Base-by-base conservation (phyloP, 1,140 invertebrate species). In the Teleogryllus occipitalis region DNA sequence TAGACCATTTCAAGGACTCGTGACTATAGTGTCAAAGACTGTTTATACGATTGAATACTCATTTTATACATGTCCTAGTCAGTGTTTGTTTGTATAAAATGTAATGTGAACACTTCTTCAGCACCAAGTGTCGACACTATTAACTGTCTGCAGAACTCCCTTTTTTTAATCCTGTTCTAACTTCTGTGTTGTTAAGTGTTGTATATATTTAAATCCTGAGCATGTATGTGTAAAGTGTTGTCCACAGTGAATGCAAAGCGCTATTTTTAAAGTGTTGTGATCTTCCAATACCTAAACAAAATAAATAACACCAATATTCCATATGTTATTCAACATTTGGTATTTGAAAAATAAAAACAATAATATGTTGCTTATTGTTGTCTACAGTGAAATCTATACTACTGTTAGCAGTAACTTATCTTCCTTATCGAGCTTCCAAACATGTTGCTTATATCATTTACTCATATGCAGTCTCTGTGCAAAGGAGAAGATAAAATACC, bases 21-120 rank as follows among this genome's bases (percentile, higher is more conserved):
- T 65, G 54, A 65, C 54, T 65, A 65, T 65, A 65, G 54, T 14
- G 10, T 65, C 18, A 65, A 65, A 65, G 18, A 65, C 54, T 65
- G 18, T 65, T 65, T 65, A 65, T 65, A 65, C 10, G 7, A 14
- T 1, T 65, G 54, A 65, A 65, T 65, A 65, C 54, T 65, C 54
- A 65, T 65, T 65, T 65, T 65, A 65, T 65, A 65, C 54, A 65
- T 65, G 54, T 65, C 54, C 54, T 65, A 65, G 54, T 65, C 54
- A 65, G 54, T 65, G 54, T 65, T 65, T 65, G 54, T 65, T 65
- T 65, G 54, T 65, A 65, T 14, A 65, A 65, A 65, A 18, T 65
- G 54, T 65, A 65, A 65, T 65, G 54, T 65, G 10, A 14, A 18
- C 54, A 18, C 54, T 10, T 65, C 54, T 14, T 65, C 54, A 65